Evolutionary conservation across 2,797 vertebrate genomes (phyloP), one percentile per base, ranked within the genome.

Genomic region (Parauchenoglanis punctatus): DNA sequence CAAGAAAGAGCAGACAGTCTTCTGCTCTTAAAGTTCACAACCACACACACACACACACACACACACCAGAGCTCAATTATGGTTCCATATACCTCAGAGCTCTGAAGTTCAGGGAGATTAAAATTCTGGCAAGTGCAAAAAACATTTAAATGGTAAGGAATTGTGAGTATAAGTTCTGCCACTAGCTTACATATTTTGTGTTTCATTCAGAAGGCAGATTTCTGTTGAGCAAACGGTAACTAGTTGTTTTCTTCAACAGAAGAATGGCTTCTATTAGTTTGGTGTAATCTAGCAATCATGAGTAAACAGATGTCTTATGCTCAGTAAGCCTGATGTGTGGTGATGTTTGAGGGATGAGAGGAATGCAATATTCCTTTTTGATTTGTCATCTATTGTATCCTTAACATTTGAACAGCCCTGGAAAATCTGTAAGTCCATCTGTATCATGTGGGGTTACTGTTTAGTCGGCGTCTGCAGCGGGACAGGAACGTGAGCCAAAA

Each of bases 1-100:
- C 54, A 87, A 77, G 49, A 46, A 54, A 87, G n/a, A 84, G 49
- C 61, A 76, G 81, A 73, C 58, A 84, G 23, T 46, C 72, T 59
- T 67, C 20, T 52, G 23, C 17, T 73, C 44, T 81, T 49, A 72
- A 52, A 61, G 77, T 82, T 86, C 70, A 83, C 35, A 72, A 25
- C 17, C 54, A 58, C 52, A 20, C 49, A 58, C 49, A 28, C 76
- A 81, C 7, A 70, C 75, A 67, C 65, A 78, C 75, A 46, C 35
- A 72, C 52, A 56, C 23, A 25, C 7, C 31, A 56, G 52, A 61
- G 54, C 35, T 82, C 17, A 17, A 17, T 63, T 81, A 73, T 52
- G 56, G 54, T 35, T 81, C 68, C n/a, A 63, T 73, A 82, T 35
- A 23, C 46, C 81, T 46, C 49, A 20, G 85, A 68, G 23, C 49